Evolutionary conservation across 2,888 invertebrate species (phyloP).

Genomic region (Myopa tessellatipennis): DNA sequence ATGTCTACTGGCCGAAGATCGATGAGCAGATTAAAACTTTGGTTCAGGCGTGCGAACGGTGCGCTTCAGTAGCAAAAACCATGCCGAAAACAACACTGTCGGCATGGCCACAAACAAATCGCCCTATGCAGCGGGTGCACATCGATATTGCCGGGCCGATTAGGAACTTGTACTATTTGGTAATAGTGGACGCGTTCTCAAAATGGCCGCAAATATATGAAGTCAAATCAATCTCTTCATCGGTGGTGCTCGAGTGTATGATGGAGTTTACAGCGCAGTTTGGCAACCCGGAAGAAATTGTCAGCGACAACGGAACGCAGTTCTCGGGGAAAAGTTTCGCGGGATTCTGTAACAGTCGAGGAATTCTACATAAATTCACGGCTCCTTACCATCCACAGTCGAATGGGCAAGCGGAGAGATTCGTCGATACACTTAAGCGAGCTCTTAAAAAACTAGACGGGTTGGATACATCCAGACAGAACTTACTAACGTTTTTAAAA

Average conservation of each 20-base stretch:
- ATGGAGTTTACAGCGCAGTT: slow-evolving; percentile 14
- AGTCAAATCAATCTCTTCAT: slow-evolving; percentile 12
- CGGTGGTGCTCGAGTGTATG: slow-evolving; percentile 17
- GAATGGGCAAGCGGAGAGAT: slow-evolving; percentile 52
- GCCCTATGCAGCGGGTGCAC: slow-evolving; percentile 63
- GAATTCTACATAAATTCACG: slow-evolving; percentile 6
- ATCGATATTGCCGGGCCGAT: slow-evolving; percentile 66
- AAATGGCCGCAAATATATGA: slow-evolving; percentile 43
- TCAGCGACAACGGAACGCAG: slow-evolving; percentile 37
- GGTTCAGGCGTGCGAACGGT: slow-evolving; percentile 47
- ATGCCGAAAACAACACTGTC: slow-evolving; percentile 45
- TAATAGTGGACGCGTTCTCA: slow-evolving; percentile 41
- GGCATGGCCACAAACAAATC: slow-evolving; percentile 48
- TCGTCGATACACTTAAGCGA: no score
- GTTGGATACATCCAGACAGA: neutral
- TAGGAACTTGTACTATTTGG: slow-evolving; percentile 21
- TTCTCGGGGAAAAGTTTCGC: neutral
- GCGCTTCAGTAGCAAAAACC: slow-evolving; percentile 48
- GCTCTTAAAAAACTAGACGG: no score
- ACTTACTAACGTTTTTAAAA: slow-evolving; percentile 16
- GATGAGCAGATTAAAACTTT: slow-evolving; percentile 51
- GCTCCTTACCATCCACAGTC: slow-evolving; percentile 47
- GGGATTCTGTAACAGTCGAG: no score
- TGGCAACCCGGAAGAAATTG: slow-evolving; percentile 41
- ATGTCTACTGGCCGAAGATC: slow-evolving; percentile 54